Evolutionary conservation across 2,888 invertebrate genomes (phyloP).

Genomic region (Acanthosepion esculentum): DNA sequence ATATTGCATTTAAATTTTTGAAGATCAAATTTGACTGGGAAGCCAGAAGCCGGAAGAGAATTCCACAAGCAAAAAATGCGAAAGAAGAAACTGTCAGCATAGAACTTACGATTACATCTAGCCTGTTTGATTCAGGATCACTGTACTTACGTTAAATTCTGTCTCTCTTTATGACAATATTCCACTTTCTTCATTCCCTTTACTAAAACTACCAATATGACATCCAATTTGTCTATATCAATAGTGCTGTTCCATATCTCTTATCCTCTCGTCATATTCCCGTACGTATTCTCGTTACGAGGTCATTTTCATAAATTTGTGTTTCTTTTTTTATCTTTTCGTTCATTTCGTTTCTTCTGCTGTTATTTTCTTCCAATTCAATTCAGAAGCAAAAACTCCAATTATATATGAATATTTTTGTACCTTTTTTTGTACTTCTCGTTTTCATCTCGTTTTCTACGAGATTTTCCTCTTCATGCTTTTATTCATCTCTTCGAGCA

Average conservation of each 20-base stretch:
- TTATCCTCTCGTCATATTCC: background rate
- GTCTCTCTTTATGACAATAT: background rate
- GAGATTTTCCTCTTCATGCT: background rate
- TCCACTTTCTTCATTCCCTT: background rate
- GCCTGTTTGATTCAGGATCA: too few species aligned
- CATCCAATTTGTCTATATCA: background rate
- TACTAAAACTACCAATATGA: background rate
- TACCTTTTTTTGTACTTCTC: background rate
- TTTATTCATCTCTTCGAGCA: background rate
- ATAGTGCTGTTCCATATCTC: background rate
- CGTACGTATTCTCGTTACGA: constrained; percentile 4
- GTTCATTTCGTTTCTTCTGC: background rate
- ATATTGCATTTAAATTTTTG: too few species aligned
- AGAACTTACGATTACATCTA: too few species aligned
- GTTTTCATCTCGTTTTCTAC: background rate
- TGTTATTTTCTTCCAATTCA: background rate
- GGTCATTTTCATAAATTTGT: background rate
- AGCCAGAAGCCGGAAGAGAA: too few species aligned
- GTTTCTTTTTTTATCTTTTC: background rate
- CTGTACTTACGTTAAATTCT: too few species aligned
- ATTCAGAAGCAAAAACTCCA: background rate
- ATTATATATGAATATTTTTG: background rate
- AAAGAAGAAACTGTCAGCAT: too few species aligned
- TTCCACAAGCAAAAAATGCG: too few species aligned
- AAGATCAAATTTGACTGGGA: too few species aligned